Percentiles rank a stretch among this genome's conserved stretches.
These are phyloP conservation scores for Hydrophis major DNA, from an alignment of 2,797 vertebrate species.

Conservation along the genomic window DNA sequence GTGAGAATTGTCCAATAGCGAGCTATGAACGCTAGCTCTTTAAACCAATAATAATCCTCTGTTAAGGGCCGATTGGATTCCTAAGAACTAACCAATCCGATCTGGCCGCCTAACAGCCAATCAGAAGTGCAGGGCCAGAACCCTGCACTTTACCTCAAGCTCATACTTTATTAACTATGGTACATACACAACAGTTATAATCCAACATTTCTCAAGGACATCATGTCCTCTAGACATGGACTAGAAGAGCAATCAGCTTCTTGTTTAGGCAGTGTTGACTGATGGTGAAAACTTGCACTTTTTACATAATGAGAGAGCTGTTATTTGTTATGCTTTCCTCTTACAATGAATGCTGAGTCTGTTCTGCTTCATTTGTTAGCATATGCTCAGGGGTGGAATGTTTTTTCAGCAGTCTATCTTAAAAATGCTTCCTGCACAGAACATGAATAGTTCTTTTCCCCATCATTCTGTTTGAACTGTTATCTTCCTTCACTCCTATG, in stretches of 20 bases:
- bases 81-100: too few species aligned
- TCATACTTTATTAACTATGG: too few species aligned
- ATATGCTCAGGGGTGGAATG: not conserved
- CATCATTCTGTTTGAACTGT: not conserved
- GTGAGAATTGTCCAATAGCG: too few species aligned
- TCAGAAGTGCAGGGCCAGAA: too few species aligned
- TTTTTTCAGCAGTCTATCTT: not conserved
- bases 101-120: too few species aligned
- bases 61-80: too few species aligned
- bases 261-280: not conserved
- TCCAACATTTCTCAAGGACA: not conserved
- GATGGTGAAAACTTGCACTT: not conserved
- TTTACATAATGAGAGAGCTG: not conserved
- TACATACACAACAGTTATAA: too few species aligned
- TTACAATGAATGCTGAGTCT: not conserved
- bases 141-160: too few species aligned
- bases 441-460: too few species aligned
- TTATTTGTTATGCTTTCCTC: not conserved
- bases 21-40: too few species aligned
- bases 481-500: not conserved
- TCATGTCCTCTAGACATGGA: not conserved
- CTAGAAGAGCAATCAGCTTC: not conserved
- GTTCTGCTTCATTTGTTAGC: not conserved
- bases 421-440: not conserved
- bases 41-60: too few species aligned